Base-by-base conservation (phyloP, 2,888 invertebrate species). In the Cyclophora albipunctata region DNA sequence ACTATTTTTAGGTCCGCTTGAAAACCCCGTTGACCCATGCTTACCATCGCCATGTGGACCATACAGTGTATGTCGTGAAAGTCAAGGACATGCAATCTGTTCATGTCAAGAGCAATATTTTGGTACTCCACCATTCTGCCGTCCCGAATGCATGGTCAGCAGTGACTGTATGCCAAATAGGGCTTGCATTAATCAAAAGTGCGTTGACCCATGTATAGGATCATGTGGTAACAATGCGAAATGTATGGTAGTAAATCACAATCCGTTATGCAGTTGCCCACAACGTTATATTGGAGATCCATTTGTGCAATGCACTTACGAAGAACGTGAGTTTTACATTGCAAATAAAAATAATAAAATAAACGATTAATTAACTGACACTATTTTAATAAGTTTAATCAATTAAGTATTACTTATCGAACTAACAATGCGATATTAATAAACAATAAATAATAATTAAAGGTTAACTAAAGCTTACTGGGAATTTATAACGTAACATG, bases 171-270 rank as follows among this genome's bases (percentile, higher is more conserved):
- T 93, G 63, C 93, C 93, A 69, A 94, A 95, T 69, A 93, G 90
- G 73, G 93, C 96, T 46, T 97, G 97, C 72, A 90, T 94, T 48
- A 92, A 92, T 73, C 92, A 93, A 70, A 94, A 91, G 79, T 96
- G 96, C 73, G 90, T 91, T 55, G 94, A 96, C 78, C 96, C 96
- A 46, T 96, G 96, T 75, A 90, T 92, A 41, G 94, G 94, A 55
- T 92, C 94, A n/a, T 96, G 96, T 73, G 96, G 96, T 34, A 84
- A 90, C 53, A 93, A 94, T 81, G 95, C 96, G 3, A 90, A 93
- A 60, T 96, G 96, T 73, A 92, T 93, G 63, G 95, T 95, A 7
- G 92, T 95, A 46, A 95, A 95, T 78, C 96, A 96, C 74, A 95
- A 94, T 75, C 95, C 96, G 42, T 91, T 95, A 58, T 96, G 96